A percentile compares a stretch with the other conserved stretches of the same genome.
phyloP scores from a whole-genome alignment of 2,113 vertebrate genomes.

The Chloebia gouldiae region DNA sequence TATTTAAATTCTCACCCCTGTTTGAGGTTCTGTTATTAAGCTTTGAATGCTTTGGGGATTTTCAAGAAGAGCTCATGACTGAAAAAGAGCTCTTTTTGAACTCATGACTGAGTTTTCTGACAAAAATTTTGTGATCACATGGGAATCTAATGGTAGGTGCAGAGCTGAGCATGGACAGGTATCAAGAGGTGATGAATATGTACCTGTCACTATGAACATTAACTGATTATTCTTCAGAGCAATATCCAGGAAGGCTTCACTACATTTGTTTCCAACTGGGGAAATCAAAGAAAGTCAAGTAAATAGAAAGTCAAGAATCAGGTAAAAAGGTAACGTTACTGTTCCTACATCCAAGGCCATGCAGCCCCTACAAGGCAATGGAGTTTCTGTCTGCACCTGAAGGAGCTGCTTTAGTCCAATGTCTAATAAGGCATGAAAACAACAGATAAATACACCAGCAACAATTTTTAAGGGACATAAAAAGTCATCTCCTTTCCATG shows the following conservation, averaged over 20 bases:
- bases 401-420: background rate
- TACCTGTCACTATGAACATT: background rate
- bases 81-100: background rate
- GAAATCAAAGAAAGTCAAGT: background rate
- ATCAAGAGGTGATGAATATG: background rate
- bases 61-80: background rate
- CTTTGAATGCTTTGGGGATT: background rate
- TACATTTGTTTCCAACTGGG: background rate
- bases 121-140: background rate
- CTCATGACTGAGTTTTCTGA: background rate
- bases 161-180: background rate
- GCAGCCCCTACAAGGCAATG: background rate
- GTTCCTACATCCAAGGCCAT: rapidly evolving
- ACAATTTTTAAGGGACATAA: background rate
- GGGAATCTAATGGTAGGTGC: background rate
- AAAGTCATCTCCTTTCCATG: background rate
- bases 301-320: background rate
- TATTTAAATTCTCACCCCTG: background rate
- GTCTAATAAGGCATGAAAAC: background rate
- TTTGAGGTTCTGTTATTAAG: background rate
- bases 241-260: background rate
- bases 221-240: background rate
- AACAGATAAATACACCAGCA: background rate
- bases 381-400: background rate
- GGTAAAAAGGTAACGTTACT: background rate